Percentiles rank a stretch among this genome's conserved stretches.
Conservation (phyloP, 2,888 invertebrate species). For the Cosmopolites sordidus region DNA sequence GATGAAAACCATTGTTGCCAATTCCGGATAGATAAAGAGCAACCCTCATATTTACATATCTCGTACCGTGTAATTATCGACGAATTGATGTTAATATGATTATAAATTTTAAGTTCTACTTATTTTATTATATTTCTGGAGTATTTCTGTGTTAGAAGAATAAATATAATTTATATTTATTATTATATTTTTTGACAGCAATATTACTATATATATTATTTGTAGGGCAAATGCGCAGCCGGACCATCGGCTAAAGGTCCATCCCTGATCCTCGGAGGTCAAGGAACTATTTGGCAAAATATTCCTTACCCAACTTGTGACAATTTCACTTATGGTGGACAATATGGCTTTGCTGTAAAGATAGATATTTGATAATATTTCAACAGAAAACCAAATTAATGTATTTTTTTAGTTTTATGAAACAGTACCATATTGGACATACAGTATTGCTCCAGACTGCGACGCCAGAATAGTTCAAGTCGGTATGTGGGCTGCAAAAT, state of each 20-base stretch:
- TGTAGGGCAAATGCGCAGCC: slow-evolving; percentile 24
- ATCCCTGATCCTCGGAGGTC: slow-evolving; percentile 31
- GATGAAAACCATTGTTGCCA: no score
- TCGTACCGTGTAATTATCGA: no score
- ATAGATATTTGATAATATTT: no score
- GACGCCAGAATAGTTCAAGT: slow-evolving; percentile 32
- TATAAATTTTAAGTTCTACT: no score
- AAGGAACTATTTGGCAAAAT: slow-evolving; percentile 25
- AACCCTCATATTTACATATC: no score
- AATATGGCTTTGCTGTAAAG: slow-evolving; percentile 21
- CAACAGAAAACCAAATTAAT: no score
- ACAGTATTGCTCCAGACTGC: slow-evolving; percentile 31
- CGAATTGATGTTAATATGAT: no score
- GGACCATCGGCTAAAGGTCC: slow-evolving; percentile 29
- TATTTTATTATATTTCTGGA: no score
- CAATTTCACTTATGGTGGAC: slow-evolving; percentile 30
- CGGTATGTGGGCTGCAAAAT: slow-evolving; percentile 31
- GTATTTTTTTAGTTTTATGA: background rate
- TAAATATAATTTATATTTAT: no score
- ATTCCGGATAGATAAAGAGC: no score
- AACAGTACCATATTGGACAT: slow-evolving; percentile 29
- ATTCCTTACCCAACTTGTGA: slow-evolving; percentile 34
- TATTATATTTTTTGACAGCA: no score
- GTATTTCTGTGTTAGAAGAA: no score
- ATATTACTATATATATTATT: background rate